Base-by-base conservation (phyloP, 2,888 invertebrate genomes). In the Vesta saturnalis region DNA sequence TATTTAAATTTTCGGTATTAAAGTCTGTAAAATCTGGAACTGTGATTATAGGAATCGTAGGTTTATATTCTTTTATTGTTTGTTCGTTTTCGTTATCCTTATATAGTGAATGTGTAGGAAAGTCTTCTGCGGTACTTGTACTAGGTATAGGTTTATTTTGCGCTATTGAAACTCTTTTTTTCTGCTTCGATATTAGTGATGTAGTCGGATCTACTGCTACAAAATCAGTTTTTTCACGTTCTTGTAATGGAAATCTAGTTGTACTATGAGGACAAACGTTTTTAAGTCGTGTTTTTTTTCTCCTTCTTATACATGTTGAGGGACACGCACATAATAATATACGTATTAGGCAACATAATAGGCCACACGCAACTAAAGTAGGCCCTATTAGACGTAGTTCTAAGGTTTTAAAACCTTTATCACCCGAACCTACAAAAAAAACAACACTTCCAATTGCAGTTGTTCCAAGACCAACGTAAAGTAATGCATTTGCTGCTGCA, bases 341-440 rank as follows among this genome's bases (percentile, higher is more conserved):
- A 77, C 95, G 90, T 79, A 95, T 87, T 79, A 94, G 86, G 85
- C 94, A 94, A 85, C 94, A 94, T 75, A 93, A 87, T 78, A 94
- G 88, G 76, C 95, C 95, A 77, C 93, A 88, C 79, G 89, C 90
- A 81, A 81, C 77, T 67, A 84, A 74, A 72, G 93, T 92, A 72
- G 95, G 95, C 72, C 95, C 95, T 84, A 95, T 94, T 80, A 95
- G 88, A 77, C 94, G 90, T 77, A 95, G 86, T 82, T 94, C 94
- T 73, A 93, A 90, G 74, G 95, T 94, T 85, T 91, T 94, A 89
- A 92, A 94, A 85, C 91, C 89, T 85, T 94, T 94, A 86, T 95
- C 95, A 79, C 95, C 95, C 74, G 94, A 94, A 77, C 94, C 95
- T 74, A 95, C 94, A 86, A 95, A 94, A 82, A 94, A 93, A 78